Base-by-base conservation (phyloP, 2,888 invertebrate genomes). In the Rhingia campestris region DNA sequence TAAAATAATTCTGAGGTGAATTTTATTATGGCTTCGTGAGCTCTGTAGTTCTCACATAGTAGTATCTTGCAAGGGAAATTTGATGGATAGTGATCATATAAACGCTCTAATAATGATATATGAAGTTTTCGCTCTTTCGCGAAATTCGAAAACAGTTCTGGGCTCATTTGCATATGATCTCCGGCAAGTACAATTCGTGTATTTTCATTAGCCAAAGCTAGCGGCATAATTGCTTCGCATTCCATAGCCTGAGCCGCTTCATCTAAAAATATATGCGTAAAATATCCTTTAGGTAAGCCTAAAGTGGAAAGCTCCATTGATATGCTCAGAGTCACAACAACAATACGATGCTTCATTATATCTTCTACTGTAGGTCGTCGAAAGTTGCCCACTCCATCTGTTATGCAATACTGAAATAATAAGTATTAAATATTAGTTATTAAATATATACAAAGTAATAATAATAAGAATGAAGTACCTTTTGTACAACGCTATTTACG, bases 201-300 rank as follows among this genome's bases (percentile, higher is more conserved):
- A 9, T 93, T 92, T 63, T 93, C 93, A 81, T 94, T 94, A 3
- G 96, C 96, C 74, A 96, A 89, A 0, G 95, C 94, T 69, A 97
- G 89, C 0, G 97, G 96, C 91, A 96, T 95, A 10, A 97, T 93
- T 0, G 96, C 95, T 90, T 97, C 97, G 91, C 95, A 95, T 91
- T 97, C 97, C 92, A 96, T 94, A 0, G 96, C 96, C 89, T 97
- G 97, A 0, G 97, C 97, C 0, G 97, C 97, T 92, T 97, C 97
- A 90, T 97, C 97, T 61, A 97, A 92, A 73, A 97, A 93, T 85
- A 97, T 96, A 90, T 97, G 97, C 0, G 95, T 96, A 88, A 96
- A 90, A 59, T 90, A 90, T 88, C 95, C 95, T 90, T 93, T 93
- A 4, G 94, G 93, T 47, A 95, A 91, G 30, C 94, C 94, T 87